These are phyloP conservation scores for Clinocottus analis DNA, from an alignment of 2,113 vertebrate species.

Conservation along the genomic window DNA sequence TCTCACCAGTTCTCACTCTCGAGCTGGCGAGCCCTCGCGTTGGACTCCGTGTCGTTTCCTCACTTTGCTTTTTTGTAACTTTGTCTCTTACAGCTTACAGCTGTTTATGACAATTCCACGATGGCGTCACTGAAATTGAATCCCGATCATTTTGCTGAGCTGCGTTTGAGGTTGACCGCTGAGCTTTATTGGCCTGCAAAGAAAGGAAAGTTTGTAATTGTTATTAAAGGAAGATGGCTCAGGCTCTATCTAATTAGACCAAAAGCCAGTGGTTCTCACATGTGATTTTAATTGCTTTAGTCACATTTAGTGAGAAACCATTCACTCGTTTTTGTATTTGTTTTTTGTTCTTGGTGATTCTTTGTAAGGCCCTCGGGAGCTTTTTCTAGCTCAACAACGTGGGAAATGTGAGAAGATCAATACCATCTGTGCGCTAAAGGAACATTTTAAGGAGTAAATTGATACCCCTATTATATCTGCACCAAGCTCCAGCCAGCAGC, in stretches of 20 bases:
- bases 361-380: not conserved
- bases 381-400: not conserved
- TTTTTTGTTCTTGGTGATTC: not conserved
- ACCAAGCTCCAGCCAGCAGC: not conserved
- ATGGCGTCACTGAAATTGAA: conserved; percentile 12
- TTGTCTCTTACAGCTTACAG: conserved; percentile 26
- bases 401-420: not conserved
- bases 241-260: conserved; percentile 19
- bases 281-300: conserved; percentile 3
- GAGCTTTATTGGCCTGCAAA: conserved; percentile 3
- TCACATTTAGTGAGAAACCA: conserved; percentile 7
- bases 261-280: not conserved
- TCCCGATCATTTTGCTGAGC: conserved; percentile 3
- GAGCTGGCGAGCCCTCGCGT: not conserved
- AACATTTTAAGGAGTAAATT: not conserved
- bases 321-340: not conserved
- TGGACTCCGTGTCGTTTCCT: not conserved
- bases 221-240: conserved; percentile 31
- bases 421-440: not conserved
- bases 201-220: conserved; percentile 28
- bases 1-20: conserved; percentile 31
- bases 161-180: conserved; percentile 28
- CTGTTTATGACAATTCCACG: conserved; percentile 50
- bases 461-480: not conserved
- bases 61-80: conserved; percentile 36